Evolutionary conservation across 2,797 vertebrate genomes (phyloP).

Genomic region (Falco cherrug): DNA sequence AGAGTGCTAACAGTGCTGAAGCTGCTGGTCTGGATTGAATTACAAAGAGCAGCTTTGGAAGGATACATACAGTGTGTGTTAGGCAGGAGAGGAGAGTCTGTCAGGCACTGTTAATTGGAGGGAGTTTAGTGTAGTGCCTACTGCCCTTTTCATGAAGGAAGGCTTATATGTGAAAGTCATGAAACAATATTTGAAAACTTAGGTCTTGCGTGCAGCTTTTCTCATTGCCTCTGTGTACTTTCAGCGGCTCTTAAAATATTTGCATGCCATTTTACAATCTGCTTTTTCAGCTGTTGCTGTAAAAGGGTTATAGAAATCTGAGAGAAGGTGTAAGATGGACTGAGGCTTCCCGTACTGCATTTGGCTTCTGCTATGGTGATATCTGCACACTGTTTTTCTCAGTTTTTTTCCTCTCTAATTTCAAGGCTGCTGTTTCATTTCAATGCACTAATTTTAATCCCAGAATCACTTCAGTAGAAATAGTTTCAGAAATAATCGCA

Average conservation of each 20-base stretch:
- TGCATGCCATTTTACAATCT: neutral
- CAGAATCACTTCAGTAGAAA: neutral
- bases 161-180: neutral
- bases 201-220: neutral
- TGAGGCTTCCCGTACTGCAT: neutral
- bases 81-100: neutral
- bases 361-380: neutral
- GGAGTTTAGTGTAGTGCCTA: neutral
- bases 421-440: neutral
- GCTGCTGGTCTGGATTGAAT: neutral
- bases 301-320: neutral
- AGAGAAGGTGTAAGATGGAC: too few relatives aligned
- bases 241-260: neutral
- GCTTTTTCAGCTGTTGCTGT: neutral
- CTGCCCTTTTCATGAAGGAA: neutral
- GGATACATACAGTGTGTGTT: rapidly evolving
- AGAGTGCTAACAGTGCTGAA: neutral
- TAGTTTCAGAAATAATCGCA: neutral
- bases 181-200: neutral
- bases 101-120: neutral
- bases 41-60: neutral
- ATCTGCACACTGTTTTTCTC: neutral
- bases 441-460: neutral
- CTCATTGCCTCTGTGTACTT: neutral
- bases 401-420: neutral